These are phyloP conservation scores for Bradysia coprophila DNA, from an alignment of 1,140 invertebrate species.

Conservation along the genomic window DNA sequence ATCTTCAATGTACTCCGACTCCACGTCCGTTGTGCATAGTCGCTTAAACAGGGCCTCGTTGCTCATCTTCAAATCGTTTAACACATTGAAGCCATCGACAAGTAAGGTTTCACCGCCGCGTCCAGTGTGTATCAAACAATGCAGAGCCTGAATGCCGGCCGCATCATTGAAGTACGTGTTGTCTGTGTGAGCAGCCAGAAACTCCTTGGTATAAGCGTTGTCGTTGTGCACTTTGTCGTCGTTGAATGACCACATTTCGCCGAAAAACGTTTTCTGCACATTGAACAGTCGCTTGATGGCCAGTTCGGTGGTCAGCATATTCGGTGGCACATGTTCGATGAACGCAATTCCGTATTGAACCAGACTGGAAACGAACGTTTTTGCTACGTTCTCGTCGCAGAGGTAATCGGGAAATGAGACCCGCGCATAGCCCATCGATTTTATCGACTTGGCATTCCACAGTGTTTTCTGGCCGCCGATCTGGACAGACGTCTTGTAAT, in stretches of 20 bases:
- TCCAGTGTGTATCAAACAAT: constrained; percentile 38
- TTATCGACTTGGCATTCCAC: not conserved
- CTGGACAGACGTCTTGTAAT: too few species aligned
- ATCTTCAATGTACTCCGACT: constrained; percentile 42
- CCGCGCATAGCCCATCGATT: not conserved
- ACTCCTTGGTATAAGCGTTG: constrained; percentile 40
- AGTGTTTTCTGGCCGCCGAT: too few species aligned
- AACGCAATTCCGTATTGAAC: constrained; percentile 18
- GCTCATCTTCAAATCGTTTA: constrained; percentile 29
- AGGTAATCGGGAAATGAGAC: constrained; percentile 5
- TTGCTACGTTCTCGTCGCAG: constrained; percentile 6
- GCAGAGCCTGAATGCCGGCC: constrained; percentile 49
- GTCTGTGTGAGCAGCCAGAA: constrained; percentile 37
- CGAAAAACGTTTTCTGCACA: constrained; percentile 40
- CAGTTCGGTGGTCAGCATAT: constrained; percentile 17
- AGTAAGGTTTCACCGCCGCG: constrained; percentile 42
- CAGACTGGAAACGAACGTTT: constrained; percentile 10
- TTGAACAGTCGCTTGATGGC: constrained; percentile 20
- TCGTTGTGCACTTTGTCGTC: constrained; percentile 34
- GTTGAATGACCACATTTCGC: constrained; percentile 40
- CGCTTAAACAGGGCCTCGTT: constrained; percentile 32
- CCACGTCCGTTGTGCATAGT: constrained; percentile 31
- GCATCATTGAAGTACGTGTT: constrained; percentile 53
- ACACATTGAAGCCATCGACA: constrained; percentile 47
- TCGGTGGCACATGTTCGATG: constrained; percentile 17